phyloP scores from a whole-genome alignment of 2,888 invertebrate species.

The Nymphalis polychloros region DNA sequence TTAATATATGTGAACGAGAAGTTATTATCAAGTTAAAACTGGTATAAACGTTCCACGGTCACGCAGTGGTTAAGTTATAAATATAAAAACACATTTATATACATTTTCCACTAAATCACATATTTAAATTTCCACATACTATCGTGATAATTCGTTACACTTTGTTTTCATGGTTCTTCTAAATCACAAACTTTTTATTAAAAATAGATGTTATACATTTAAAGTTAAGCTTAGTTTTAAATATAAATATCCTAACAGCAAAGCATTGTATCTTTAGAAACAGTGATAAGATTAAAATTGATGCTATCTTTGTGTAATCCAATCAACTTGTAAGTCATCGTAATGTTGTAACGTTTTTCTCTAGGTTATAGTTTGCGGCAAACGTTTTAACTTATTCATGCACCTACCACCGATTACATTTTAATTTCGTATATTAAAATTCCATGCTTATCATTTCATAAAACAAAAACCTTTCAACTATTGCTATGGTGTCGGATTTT shows the following conservation, averaged over 20 bases:
- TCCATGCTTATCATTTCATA: not conserved
- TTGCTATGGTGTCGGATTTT: constrained; percentile 29
- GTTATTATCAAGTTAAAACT: not conserved
- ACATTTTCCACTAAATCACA: not conserved
- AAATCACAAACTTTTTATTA: no score
- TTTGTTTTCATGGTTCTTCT: no score
- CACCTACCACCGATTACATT: not conserved
- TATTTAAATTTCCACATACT: not conserved
- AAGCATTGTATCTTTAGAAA: constrained; percentile 22
- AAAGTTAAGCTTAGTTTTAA: not conserved
- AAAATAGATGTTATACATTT: not conserved
- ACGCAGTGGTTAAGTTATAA: constrained; percentile 1
- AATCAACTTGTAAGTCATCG: constrained; percentile 66
- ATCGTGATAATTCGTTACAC: not conserved
- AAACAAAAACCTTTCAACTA: not conserved
- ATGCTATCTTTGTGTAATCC: constrained; percentile 53
- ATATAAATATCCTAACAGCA: not conserved
- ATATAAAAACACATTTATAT: not conserved
- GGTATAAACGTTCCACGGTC: not conserved
- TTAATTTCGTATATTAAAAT: not conserved
- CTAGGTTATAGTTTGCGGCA: constrained; percentile 19
- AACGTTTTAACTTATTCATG: constrained; percentile 17
- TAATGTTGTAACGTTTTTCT: constrained; percentile 33
- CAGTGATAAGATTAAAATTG: constrained; percentile 36
- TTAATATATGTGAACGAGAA: not conserved